Evolutionary conservation across 1,140 invertebrate genomes (phyloP), one percentile per base, ranked within the genome.

Genomic region (Hylaeus anthracinus): DNA sequence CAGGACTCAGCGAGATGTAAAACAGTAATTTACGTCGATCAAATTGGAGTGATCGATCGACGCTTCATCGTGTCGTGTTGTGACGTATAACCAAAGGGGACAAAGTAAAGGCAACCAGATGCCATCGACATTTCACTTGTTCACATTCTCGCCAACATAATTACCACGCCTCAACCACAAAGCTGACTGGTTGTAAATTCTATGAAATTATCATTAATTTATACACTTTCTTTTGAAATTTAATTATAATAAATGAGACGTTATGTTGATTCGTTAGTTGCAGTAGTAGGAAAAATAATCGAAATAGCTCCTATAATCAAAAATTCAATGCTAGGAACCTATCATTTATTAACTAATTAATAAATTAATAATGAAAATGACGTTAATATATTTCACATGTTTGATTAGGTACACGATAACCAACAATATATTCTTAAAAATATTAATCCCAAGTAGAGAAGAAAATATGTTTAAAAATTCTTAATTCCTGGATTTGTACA

Each of bases 11-110:
- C 37, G 53, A 79, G 51, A 79, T 79, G 77, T 79, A 79, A 79
- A 79, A 79, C 71, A 79, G 77, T 79, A 79, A 79, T 79, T 79
- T 79, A 73, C 77, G 61, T 72, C 70, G 71, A 79, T 79, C 71
- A 79, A 79, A 73, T 79, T 15, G 26, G 77, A 73, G 63, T 79
- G 77, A 79, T 79, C 77, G 61, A 79, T 79, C 71, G 77, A 53
- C 58, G 77, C 64, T 51, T 61, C 70, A 41, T 65, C 70, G 43
- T 65, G 77, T 73, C 71, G 37, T 26, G 53, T 66, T 55, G 3
- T 72, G 70, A 64, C 70, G n/a, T 56, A 63, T 56, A 79, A 79
- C 72, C 66, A 79, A 79, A 51, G 65, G 61, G 51, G 26, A 37
- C 53, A 55, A 65, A 41, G 37, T 79, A 79, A 79, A 51, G 70